A percentile compares a stretch with the other conserved stretches of the same genome.
Conservation (phyloP, 2,113 vertebrate species). For the Arothron firmamentum region DNA sequence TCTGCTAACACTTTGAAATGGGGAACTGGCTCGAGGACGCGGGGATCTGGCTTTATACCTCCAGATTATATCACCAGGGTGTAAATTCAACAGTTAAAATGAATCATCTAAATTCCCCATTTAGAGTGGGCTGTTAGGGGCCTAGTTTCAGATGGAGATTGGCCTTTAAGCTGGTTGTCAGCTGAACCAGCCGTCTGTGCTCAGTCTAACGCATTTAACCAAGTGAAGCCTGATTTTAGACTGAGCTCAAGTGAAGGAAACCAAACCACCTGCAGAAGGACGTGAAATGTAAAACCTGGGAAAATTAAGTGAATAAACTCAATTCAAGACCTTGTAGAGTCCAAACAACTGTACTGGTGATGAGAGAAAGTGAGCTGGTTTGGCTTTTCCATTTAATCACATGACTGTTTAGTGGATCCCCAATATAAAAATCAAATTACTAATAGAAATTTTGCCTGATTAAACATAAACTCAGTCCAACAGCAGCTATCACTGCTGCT, state of each 20-base stretch:
- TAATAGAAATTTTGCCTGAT: neutral
- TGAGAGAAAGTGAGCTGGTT: too few species aligned
- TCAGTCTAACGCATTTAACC: conserved; percentile 25
- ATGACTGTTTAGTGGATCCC: too few species aligned
- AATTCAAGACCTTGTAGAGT: too few species aligned
- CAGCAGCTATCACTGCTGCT: too few species aligned
- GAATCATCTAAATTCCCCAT: conserved; percentile 34
- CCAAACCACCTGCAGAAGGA: too few species aligned
- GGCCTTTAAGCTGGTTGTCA: conserved; percentile 30
- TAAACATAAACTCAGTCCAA: neutral
- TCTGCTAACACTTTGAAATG: conserved; percentile 46
- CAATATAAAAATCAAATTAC: too few species aligned
- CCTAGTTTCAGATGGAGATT: conserved; percentile 31
- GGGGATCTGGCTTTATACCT: too few species aligned
- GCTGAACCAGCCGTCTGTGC: conserved; percentile 29
- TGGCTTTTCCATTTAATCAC: too few species aligned
- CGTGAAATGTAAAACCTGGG: too few species aligned
- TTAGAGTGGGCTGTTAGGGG: conserved; percentile 31
- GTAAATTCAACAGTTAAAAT: neutral
- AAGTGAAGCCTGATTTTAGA: conserved; percentile 12
- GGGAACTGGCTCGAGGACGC: conserved; percentile 26
- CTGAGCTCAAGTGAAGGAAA: neutral
- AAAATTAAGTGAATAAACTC: too few species aligned
- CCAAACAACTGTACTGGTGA: too few species aligned
- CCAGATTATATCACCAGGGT: too few species aligned